phyloP scores from a whole-genome alignment of 1,140 invertebrate genomes.

The Plodia interpunctella region DNA sequence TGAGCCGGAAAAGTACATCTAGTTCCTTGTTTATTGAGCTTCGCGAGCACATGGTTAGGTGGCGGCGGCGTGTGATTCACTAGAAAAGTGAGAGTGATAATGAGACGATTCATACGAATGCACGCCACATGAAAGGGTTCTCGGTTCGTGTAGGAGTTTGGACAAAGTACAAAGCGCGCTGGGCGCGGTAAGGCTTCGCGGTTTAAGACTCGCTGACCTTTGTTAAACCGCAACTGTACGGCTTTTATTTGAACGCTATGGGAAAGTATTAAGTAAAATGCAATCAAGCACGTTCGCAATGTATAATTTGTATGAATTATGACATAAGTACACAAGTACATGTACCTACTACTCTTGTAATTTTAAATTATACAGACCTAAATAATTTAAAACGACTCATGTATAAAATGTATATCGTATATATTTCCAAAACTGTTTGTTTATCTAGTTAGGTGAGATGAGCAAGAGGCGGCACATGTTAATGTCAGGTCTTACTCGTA shows the following conservation, averaged over 20 bases:
- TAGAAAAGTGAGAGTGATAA: slow-evolving; percentile 12
- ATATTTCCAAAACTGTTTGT: no score
- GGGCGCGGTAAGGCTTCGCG: slow-evolving; percentile 27
- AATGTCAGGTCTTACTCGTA: slow-evolving; percentile 13
- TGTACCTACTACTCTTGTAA: no score
- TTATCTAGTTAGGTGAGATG: background rate
- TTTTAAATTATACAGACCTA: no score
- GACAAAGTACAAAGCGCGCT: background rate
- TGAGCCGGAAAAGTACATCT: background rate
- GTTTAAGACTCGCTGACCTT: slow-evolving; percentile 21
- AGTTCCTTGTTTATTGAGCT: slow-evolving; percentile 2
- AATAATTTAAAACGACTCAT: no score
- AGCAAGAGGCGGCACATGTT: background rate
- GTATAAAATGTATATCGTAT: no score
- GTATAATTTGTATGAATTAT: background rate
- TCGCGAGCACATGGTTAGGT: background rate
- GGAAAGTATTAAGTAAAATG: slow-evolving; percentile 5
- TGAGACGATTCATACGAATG: slow-evolving; percentile 5
- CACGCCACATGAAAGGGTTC: background rate
- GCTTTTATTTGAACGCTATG: background rate
- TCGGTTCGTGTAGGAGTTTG: background rate
- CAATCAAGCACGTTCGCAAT: background rate
- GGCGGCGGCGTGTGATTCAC: background rate
- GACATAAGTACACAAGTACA: no score
- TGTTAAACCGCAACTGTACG: slow-evolving; percentile 7